Evolutionary conservation across 2,797 vertebrate genomes (phyloP), one percentile per base, ranked within the genome.

Genomic region (Acipenser transmontanus): DNA sequence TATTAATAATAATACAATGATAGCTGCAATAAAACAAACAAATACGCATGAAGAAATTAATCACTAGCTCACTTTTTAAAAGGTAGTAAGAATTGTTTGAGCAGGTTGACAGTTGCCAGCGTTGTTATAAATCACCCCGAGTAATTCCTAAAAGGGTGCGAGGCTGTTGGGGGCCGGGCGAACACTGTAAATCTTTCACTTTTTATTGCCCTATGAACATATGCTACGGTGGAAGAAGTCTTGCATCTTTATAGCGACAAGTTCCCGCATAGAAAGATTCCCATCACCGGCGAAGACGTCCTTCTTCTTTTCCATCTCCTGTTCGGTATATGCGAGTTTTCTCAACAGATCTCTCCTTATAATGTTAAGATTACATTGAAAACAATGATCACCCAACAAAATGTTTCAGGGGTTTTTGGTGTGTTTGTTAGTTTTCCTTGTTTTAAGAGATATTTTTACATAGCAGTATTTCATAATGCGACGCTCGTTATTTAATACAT

Each of bases 101-200:
- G 69, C 79, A 77, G 79, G 68, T 75, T 87, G 85, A 88, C 85
- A 83, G 79, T 73, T 75, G 74, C 84, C 75, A 82, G 77, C 77
- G 79, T 85, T 77, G 93, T 91, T 95, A 95, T 99, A 98, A 99
- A 99, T 98, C 95, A 98, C 91, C 89, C 86, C 87, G 91, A 89
- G 95, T 95, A 93, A 97, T 97, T 96, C 95, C 92, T 97, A 92
- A 95, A 99, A 98, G 93, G 94, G 91, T 92, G 93, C 83, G 83
- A 94, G 92, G 88, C 92, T 93, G 93, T 88, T 93, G 93, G 93
- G 93, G 94, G 93, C 88, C 92, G 89, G 88, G 84, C 92, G 89
- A 91, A 86, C 90, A 94, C 92, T 95, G 97, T 99, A 99, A 98
- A 99, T 98, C 97, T 98, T 95, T 95, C 93, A 91, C 88, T 97